Evolutionary conservation across 2,888 invertebrate genomes (phyloP), one percentile per base, ranked within the genome.

Genomic region (Drosophila paranaensis): DNA sequence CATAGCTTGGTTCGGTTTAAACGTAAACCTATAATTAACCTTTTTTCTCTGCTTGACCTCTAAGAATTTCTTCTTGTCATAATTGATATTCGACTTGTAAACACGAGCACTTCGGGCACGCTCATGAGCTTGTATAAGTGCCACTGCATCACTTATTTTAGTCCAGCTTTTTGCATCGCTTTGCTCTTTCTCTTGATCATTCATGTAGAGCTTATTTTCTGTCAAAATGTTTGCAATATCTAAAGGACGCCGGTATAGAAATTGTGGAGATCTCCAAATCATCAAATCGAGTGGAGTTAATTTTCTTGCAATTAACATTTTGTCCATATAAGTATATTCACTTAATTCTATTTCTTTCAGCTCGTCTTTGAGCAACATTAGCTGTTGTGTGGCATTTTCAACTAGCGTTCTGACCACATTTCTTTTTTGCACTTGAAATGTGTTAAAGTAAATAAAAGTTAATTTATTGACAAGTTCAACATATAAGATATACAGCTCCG

Each of bases 251-350:
- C 93, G 95, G 77, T 89, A 90, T 5, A 86, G 48, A 35, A 91
- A 91, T 54, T 89, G 79, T 0, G 90, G 90, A 0, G 90, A 90
- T 30, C 94, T 93, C 71, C 94, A 90, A 60, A 95, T 93, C 74
- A 94, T 93, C 14, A 95, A 84, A 71, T 95, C 94, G 25, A 94
- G 93, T 0, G 96, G 96, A 4, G 95, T 94, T 11, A 96, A 89
- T 82, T 95, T 95, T 75, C 95, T 90, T 81, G 95, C 94, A 39
- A 95, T 93, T 54, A 96, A 90, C 9, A 94, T 93, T 78, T 95
- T 95, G 89, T 96, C 96, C 48, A 95, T 93, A 91, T 95, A 96
- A 69, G 95, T 95, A 84, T 94, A 94, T 81, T 95, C 94, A 10
- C 93, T 93, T 6, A 93, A 83, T 69, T 94, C 94, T 14, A 94